Base-by-base conservation (phyloP, 2,888 invertebrate species). In the Tillus elongatus region DNA sequence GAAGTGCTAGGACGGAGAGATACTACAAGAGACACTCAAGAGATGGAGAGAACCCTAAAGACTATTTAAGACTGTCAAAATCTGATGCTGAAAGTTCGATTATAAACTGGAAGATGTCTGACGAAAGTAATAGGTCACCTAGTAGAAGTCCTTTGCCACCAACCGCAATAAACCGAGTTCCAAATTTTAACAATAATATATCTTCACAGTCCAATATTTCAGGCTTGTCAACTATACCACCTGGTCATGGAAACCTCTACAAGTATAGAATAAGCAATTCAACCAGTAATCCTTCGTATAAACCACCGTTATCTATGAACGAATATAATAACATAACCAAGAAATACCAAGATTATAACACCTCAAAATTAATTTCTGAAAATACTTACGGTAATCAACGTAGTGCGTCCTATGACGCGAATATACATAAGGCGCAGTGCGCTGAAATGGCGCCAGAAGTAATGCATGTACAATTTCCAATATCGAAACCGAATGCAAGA, bases 1-100 rank as follows among this genome's bases (percentile, higher is more conserved):
- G 86, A 37, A 74, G 78, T 13, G 85, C 86, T 1, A 72, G 88
- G 50, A 87, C 85, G 35, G 87, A 88, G 58, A 72, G 87, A 36
- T 85, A 86, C 54, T 77, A 82, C 37, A 82, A 82, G 54, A 72
- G 87, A 36, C 63, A 84, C 46, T 82, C 81, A 9, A 71, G 77
- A 39, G 83, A 82, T 47, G 81, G 82, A 24, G 80, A 80, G 54
- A 76, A 76, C 42, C 58, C 57, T 2, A 50, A 53, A 16, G 51
- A 54, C 30, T 54, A 54, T 38, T 37, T 58, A 13, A 52, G 54
- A 42, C 31, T 55, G 15, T 57, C 55, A 3, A 63, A 61, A 44
- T 60, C 59, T 1, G 63, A 63, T 37, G 55, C 52, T 1, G 61
- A 64, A 41, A 53, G 51, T 32, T 45, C 50, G 15, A 39, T 39